Percentiles rank a stretch among this genome's conserved stretches.
phyloP scores from a whole-genome alignment of 2,797 vertebrate genomes.

The Capromys pilorides region DNA sequence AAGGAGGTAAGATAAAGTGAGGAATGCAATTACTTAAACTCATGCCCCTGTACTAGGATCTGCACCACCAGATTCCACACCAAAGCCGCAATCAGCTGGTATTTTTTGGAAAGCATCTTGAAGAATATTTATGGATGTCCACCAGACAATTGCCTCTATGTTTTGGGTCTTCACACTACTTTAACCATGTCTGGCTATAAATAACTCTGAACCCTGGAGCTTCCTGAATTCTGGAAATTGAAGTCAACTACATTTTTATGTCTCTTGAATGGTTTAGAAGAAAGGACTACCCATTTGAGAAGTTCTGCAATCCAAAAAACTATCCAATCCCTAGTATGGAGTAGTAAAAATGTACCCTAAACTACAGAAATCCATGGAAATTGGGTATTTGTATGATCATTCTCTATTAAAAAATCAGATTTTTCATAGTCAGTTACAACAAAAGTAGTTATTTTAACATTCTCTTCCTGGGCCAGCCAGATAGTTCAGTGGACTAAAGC shows the following conservation, averaged over 20 bases:
- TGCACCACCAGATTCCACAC: background rate
- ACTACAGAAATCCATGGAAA: background rate
- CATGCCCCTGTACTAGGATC: background rate
- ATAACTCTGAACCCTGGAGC: background rate
- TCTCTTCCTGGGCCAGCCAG: no score
- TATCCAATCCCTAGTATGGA: background rate
- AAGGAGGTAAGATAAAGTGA: slow-evolving; percentile 3
- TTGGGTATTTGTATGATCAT: background rate
- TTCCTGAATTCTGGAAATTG: slow-evolving; percentile 31
- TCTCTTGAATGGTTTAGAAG: background rate
- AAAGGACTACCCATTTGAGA: background rate
- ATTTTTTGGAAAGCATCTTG: background rate
- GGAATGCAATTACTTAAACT: background rate
- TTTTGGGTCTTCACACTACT: background rate
- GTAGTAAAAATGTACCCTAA: background rate
- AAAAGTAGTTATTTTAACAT: background rate
- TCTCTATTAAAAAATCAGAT: background rate
- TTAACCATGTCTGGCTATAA: slow-evolving; percentile 14
- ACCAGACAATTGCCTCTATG: background rate
- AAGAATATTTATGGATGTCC: slow-evolving; percentile 3
- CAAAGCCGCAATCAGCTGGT: background rate
- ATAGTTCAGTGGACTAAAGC: no score
- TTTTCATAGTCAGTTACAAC: background rate
- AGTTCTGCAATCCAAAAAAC: background rate
- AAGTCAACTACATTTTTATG: slow-evolving; percentile 32